phyloP scores from a whole-genome alignment of 2,797 vertebrate genomes.

The Molossus alvarezi region DNA sequence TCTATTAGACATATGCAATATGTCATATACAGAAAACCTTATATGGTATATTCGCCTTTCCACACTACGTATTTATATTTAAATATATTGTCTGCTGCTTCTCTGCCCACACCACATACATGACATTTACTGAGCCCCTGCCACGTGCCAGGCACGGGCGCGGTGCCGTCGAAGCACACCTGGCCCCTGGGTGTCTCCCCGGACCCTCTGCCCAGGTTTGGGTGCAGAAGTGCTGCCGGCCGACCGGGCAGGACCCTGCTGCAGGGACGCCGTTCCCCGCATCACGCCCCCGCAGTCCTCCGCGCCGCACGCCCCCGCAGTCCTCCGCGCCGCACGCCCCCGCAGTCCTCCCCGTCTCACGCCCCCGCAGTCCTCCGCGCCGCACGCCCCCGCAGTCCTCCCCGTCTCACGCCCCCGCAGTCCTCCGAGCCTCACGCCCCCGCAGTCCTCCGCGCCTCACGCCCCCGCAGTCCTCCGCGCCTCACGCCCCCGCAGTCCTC shows the following conservation, averaged over 20 bases:
- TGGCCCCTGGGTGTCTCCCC: not conserved
- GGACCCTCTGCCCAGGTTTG: too few relatives aligned
- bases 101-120: not conserved
- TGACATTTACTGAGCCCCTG: not conserved
- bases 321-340: accelerated
- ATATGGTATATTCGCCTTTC: not conserved
- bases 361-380: accelerated
- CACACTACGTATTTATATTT: not conserved
- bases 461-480: accelerated
- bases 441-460: accelerated
- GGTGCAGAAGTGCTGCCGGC: not conserved
- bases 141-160: not conserved
- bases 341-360: not conserved
- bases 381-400: accelerated
- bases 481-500: too few relatives aligned
- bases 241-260: not conserved
- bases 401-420: not conserved
- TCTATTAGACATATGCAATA: not conserved
- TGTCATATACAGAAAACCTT: too few relatives aligned
- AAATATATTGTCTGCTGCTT: not conserved
- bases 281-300: too few relatives aligned
- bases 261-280: too few relatives aligned
- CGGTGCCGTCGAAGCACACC: not conserved
- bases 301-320: accelerated
- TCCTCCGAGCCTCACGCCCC: accelerated